A percentile compares a stretch with the other conserved stretches of the same genome.
Evolutionary conservation across 2,797 vertebrate species (phyloP).

Genomic region (Siniperca scherzeri): DNA sequence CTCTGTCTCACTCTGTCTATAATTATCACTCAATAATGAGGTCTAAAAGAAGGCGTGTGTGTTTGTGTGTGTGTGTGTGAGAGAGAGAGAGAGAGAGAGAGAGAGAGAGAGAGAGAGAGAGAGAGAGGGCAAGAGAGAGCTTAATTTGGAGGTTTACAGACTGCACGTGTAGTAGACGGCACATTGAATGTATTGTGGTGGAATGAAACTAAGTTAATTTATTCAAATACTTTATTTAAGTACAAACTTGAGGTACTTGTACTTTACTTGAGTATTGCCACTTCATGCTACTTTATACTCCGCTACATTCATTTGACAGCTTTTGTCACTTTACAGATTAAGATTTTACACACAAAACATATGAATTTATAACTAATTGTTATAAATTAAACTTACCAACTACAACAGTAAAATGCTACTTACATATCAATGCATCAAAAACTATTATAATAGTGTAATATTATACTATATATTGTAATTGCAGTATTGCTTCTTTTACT

Average conservation of each 20-base stretch:
- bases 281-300: no score
- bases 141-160: slow-evolving; percentile 21
- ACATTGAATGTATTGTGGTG: not conserved
- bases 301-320: not conserved
- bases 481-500: not conserved
- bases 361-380: not conserved
- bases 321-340: not conserved
- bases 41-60: slow-evolving; percentile 65
- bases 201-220: not conserved
- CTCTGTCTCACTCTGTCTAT: slow-evolving; percentile 78
- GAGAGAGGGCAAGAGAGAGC: not conserved
- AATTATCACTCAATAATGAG: slow-evolving; percentile 84
- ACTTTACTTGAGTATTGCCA: not conserved
- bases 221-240: not conserved
- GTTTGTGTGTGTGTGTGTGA: slow-evolving; percentile 30
- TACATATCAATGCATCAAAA: not conserved
- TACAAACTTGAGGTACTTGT: not conserved
- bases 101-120: no score
- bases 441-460: not conserved
- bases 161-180: not conserved
- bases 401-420: not conserved
- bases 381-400: not conserved
- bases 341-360: not conserved
- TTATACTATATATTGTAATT: no score
- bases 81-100: no score